Evolutionary conservation across 2,888 invertebrate species (phyloP), one percentile per base, ranked within the genome.

Genomic region (Cacoxenus indagator): DNA sequence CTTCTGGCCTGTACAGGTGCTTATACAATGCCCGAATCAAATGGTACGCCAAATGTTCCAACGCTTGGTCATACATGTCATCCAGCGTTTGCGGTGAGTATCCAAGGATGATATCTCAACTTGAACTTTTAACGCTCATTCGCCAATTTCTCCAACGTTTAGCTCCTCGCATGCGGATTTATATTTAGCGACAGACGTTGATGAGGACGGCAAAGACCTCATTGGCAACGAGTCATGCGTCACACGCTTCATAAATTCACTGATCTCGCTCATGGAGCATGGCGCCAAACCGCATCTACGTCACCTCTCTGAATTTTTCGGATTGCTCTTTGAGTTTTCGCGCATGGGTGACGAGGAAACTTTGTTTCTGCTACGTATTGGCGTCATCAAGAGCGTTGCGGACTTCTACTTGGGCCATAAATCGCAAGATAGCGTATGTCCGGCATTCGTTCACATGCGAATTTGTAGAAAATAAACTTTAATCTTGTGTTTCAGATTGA

Each of bases 21-120:
- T 98, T 85, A 94, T 98, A 86, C 96, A 96, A 88, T 98, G 98
- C 88, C 97, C 97, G 37, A 97, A 96, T 90, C 97, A 97, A 89
- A 96, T 97, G 93, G 97, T 97, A 70, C 91, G 97, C 76, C 97
- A 97, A 90, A 97, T 98, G 96, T 97, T 97, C 90, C 97, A 97
- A 89, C 91, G 97, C 82, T 91, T 98, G 80, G 95, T 96, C 85
- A 95, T 97, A 87, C 97, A 97, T 88, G 97, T 97, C 73, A 96
- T 98, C 88, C 95, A 95, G 87, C 92, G 96, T 86, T 90, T 97
- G 76, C 92, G 93, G 93, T 93, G 88, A 70, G 69, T 71, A 0
- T 8, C 4, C 17, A 17, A 1, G 9, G 1, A 9, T 26, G 0
- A 17, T 61, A 2, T 57, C 17, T 4, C 22, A 4, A 48, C n/a